Base-by-base conservation (phyloP, 23 tunicate species). In the Styela clava region DNA sequence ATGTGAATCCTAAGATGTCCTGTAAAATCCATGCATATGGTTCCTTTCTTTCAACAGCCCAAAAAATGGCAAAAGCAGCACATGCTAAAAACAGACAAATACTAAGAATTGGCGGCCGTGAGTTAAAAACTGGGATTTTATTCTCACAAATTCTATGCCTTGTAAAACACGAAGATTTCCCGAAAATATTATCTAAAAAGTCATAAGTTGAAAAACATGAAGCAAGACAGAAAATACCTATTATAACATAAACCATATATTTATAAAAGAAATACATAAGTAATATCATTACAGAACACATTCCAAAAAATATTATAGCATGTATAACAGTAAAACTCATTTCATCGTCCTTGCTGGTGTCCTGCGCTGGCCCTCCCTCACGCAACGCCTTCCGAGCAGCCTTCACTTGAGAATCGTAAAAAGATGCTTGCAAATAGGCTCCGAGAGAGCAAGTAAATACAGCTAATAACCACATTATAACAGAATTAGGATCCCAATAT, bases 221-320 rank as follows among this genome's bases (percentile, higher is more conserved):
- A 29, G 86, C 97, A 73, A 83, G 74, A 64, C 91, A 83, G 69
- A 93, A 93, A 20, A 88, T 52, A 23, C 19, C 89, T 28, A 93
- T 93, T 31, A 88, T 69, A 34, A 93, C 69, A 81, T 88, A 93
- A 33, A 93, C 98, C 12, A 93, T 69, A 69, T 88, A 93, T 64
- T 88, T 81, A 73, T 78, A 93, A 68, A 93, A 93, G 52, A 83
- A 93, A 85, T 93, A 93, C 89, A 93, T 84, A 24, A 83, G 83
- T 36, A 91, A 65, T 21, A 91, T 86, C 23, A 87, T 83, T n/a
- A 79, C 88, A 25, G 97, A 91, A 67, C 91, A 73, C 83, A 86
- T 79, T 31, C 64, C 23, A 72, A 91, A 83, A 74, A 91, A 91
- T 22, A 83, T 23, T 33, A 91, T 37, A 31, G 85, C 84, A 27